Percentiles rank a stretch among this genome's conserved stretches.
Conservation (phyloP, 2,797 vertebrate genomes). For the Phoxinus dragarum region DNA sequence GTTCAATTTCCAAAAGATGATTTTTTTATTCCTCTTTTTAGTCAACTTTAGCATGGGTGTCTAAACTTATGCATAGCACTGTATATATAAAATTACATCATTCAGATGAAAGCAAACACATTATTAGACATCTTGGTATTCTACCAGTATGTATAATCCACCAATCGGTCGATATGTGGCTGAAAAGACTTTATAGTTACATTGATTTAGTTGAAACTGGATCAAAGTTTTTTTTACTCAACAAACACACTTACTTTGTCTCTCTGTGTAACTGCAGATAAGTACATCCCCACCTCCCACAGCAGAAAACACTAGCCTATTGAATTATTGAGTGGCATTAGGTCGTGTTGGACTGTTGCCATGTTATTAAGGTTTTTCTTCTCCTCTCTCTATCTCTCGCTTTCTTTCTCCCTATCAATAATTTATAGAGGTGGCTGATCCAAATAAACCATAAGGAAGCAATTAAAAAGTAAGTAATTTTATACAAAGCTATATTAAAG, state of each 20-base stretch:
- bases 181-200: not conserved
- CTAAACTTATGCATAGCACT: too few relatives aligned
- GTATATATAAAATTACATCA: not conserved
- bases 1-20: too few relatives aligned
- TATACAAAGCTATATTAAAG: not conserved
- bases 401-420: slow-evolving; percentile 65
- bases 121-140: not conserved
- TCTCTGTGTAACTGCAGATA: slow-evolving; percentile 34
- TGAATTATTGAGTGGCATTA: slow-evolving; percentile 72
- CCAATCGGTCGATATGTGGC: not conserved
- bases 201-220: not conserved
- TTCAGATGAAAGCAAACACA: not conserved
- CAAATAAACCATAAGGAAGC: slow-evolving; percentile 98
- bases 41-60: too few relatives aligned
- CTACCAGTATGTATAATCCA: not conserved
- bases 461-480: slow-evolving; percentile 92
- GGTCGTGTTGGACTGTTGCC: slow-evolving; percentile 63
- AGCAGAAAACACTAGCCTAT: slow-evolving; percentile 6
- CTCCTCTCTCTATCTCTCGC: slow-evolving; percentile 21
- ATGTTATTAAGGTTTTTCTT: slow-evolving; percentile 69
- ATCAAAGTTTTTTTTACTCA: slow-evolving; percentile 23
- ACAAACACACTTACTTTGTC: not conserved
- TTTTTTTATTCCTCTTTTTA: too few relatives aligned
- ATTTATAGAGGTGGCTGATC: slow-evolving; percentile 96
- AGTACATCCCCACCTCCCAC: slow-evolving; percentile 21